These are phyloP conservation scores for Acholoe squamosa DNA, from an alignment of 2,888 invertebrate genomes.

Conservation along the genomic window DNA sequence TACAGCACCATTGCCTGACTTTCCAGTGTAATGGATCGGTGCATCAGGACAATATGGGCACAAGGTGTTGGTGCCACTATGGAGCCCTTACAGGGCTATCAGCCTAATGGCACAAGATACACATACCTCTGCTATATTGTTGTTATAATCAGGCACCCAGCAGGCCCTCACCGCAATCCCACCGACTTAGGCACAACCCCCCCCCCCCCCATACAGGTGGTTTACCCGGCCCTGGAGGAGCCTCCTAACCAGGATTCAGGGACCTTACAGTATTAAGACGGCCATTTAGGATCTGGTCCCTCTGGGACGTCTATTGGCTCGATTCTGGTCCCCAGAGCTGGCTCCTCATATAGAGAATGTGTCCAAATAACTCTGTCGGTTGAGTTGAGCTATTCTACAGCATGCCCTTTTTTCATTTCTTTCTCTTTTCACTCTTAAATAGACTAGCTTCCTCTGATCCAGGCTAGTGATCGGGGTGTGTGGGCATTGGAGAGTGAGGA, in stretches of 20 bases:
- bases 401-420: neutral
- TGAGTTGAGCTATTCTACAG: neutral
- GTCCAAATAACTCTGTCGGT: neutral
- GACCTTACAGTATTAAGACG: neutral
- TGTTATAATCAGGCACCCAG: neutral
- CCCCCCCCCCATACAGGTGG: neutral
- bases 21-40: too few relatives aligned
- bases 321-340: neutral
- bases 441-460: neutral
- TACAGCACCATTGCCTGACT: too few relatives aligned
- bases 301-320: neutral
- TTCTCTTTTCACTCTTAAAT: neutral
- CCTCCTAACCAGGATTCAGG: neutral
- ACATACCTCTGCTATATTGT: neutral
- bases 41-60: too few relatives aligned
- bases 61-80: too few relatives aligned
- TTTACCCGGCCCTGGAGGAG: conserved; percentile 15
- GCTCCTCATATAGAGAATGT: neutral
- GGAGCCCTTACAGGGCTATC: neutral
- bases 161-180: neutral
- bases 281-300: neutral
- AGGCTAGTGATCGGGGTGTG: neutral
- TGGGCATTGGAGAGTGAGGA: neutral
- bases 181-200: neutral
- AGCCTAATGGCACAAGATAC: conserved; percentile 6